Evolutionary conservation across 2,888 invertebrate genomes (phyloP), one percentile per base, ranked within the genome.

Genomic region (Notodonta ziczac): DNA sequence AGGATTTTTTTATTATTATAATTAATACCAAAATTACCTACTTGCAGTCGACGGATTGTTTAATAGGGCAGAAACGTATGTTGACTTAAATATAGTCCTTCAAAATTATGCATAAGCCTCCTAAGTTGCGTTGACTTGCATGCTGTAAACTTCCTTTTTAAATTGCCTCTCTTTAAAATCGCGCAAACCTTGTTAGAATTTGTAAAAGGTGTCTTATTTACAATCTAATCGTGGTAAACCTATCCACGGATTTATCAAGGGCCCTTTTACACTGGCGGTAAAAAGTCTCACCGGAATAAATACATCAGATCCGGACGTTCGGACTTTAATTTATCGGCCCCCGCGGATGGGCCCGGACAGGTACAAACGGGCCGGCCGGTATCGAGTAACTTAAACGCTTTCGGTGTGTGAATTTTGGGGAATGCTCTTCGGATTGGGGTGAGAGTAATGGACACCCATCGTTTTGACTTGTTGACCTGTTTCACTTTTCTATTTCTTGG

Each of bases 201-300:
- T 2, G 8, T 42, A 42, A 10, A 10, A 48, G 1, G 3, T n/a
- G 50, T 50, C 50, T n/a, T 16, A 9, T 50, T 16, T 50, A 10
- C 12, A 16, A 9, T 10, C 7, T 1, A 3, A 69, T 66, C 66
- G 63, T 55, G 53, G 62, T 55, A 62, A 64, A 61, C 63, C 67
- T 70, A 70, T 70, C 76, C 78, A 75, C 77, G 77, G 75, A 80
- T 80, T 79, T 82, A 83, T 84, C 84, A 80, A 77, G 77, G 79
- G 80, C 70, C 76, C 74, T 72, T 81, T 78, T 76, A 79, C 75
- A 75, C 75, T 72, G 69, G 60, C 66, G 70, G 78, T 79, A 79
- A 82, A 82, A 80, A 80, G 73, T 77, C 82, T 76, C 80, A 16
- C 63, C 72, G 78, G 81, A 73, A 82, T 75, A 75, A 70, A 75